Evolutionary conservation across 2,888 invertebrate genomes (phyloP), one percentile per base, ranked within the genome.

Genomic region (Lasioglossum calceatum): DNA sequence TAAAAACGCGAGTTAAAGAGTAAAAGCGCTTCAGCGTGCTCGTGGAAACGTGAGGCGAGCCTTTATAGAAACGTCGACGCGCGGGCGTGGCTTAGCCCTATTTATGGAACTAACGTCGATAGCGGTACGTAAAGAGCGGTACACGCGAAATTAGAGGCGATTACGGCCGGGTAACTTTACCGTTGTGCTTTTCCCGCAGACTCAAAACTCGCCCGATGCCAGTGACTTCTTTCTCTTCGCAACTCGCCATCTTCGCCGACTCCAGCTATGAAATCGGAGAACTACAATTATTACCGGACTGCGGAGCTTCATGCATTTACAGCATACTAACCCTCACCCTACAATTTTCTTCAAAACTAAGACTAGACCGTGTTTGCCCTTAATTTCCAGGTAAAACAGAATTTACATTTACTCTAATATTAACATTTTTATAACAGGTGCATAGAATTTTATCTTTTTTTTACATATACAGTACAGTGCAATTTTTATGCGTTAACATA

Each of bases 1-100:
- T 86, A 86, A 86, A 86, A 86, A 84, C 85, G 80, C 80, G 84
- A 77, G 84, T 84, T 86, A 77, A 85, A 79, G 84, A 83, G 79
- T 83, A 85, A 85, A 85, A 76, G 83, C 71, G 84, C 54, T 79
- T 70, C 70, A 8, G n/a, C 74, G 77, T 74, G 79, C 75, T 71
- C 39, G 77, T 64, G 70, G 47, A 61, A 85, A 85, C 76, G 61
- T 14, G 79, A 79, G 72, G 84, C 36, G 67, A 74, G 27, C 72
- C 44, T 67, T 85, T 71, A 77, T 42, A 71, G 84, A 80, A 77
- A 86, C 84, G 77, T 80, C 32, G 50, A 27, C 80, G 47, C 8
- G 61, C 27, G 77, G 84, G 77, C 67, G 77, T 84, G 80, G 84
- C 78, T 74, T 74, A 58, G 32, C 47, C 70, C 77, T 84, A 83